Percentiles rank a stretch among this genome's conserved stretches.
These are phyloP conservation scores for Hoplodrina ambigua DNA, from an alignment of 2,888 invertebrate species.

Conservation along the genomic window DNA sequence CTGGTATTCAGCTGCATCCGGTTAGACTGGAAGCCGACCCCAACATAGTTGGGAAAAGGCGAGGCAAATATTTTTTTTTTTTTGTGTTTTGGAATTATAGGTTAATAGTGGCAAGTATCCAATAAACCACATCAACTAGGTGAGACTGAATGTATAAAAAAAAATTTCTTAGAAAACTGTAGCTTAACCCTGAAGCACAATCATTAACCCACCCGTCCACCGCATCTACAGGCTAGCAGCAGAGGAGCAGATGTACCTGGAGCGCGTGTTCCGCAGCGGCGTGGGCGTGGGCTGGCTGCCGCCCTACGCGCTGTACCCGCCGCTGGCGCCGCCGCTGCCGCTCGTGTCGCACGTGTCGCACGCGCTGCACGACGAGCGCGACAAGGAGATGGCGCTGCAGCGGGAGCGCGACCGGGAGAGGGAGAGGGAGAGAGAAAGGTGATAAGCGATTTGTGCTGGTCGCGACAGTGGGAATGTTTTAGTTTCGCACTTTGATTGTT, in stretches of 20 bases:
- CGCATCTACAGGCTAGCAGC: conserved; percentile 83
- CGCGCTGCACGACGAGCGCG: conserved; percentile 86
- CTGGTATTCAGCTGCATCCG: no score
- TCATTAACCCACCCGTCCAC: neutral
- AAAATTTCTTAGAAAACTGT: no score
- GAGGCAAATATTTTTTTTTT: no score
- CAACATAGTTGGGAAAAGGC: no score
- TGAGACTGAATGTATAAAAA: no score
- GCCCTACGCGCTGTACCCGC: conserved; percentile 88
- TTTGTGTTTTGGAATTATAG: no score
- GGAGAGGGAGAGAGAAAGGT: conserved; percentile 80
- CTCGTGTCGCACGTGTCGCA: conserved; percentile 81
- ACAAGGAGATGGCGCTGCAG: conserved; percentile 90
- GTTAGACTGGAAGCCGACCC: no score
- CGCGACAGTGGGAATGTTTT: no score
- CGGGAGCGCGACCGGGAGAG: conserved; percentile 88
- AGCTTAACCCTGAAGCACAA: no score
- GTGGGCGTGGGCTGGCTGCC: conserved; percentile 89
- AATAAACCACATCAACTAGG: no score
- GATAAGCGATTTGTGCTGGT: neutral
- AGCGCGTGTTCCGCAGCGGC: conserved; percentile 92
- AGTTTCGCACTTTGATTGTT: no score
- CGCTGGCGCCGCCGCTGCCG: conserved; percentile 84
- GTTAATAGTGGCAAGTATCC: no score
- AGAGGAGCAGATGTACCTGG: conserved; percentile 97